Conservation (phyloP, 2,888 invertebrate genomes). For the Pollenia amentaria region DNA sequence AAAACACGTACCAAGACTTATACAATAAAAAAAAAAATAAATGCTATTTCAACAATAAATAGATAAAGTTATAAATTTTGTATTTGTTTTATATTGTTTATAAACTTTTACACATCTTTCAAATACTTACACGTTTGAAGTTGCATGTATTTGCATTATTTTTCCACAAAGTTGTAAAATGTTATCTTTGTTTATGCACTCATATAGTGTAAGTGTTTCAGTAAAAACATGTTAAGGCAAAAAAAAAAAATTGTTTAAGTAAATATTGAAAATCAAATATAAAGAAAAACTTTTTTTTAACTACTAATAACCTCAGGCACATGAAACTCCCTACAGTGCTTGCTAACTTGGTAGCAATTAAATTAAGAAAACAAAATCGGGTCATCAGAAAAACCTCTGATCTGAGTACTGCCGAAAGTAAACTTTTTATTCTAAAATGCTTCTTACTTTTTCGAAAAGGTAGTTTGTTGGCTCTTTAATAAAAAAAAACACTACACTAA, state of each 20-base stretch:
- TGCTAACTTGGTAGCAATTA: no score
- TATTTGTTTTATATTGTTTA: constrained; percentile 49
- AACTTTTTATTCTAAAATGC: no score
- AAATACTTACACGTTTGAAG: not conserved
- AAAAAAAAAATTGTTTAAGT: constrained; percentile 54
- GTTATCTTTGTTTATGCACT: constrained; percentile 56
- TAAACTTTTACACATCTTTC: constrained; percentile 54
- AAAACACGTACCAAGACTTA: constrained; percentile 52
- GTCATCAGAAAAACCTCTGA: no score
- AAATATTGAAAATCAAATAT: constrained; percentile 55
- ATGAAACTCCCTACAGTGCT: no score
- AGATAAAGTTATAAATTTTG: constrained; percentile 61
- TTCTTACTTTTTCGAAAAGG: no score
- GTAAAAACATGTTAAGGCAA: constrained; percentile 8
- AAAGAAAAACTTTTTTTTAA: not conserved
- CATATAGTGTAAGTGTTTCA: constrained; percentile 6
- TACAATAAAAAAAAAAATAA: not conserved
- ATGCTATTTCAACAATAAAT: constrained; percentile 24
- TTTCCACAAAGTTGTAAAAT: constrained; percentile 61
- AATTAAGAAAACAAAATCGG: no score
- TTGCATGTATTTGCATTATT: not conserved
- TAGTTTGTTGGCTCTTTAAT: no score
- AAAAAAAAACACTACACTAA: no score
- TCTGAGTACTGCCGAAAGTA: no score
- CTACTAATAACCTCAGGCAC: no score